A percentile compares a stretch with the other conserved stretches of the same genome.
These are phyloP conservation scores for Amphibalanus amphitrite DNA, from an alignment of 1,140 invertebrate species.

Conservation along the genomic window DNA sequence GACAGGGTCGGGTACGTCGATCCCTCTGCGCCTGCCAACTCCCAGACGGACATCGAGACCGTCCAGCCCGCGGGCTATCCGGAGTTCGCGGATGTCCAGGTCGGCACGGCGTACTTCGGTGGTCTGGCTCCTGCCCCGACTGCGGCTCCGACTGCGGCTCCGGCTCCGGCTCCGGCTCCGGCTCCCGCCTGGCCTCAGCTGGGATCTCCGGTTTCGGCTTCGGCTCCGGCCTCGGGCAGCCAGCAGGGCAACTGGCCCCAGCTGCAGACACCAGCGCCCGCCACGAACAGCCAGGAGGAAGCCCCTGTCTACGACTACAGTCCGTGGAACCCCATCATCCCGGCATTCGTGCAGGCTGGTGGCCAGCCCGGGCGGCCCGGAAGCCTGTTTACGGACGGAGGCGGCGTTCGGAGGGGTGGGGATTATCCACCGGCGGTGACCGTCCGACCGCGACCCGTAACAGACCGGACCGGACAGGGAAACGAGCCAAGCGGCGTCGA, in stretches of 20 bases:
- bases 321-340: constrained; percentile 8
- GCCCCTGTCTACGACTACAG: not conserved
- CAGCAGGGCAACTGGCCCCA: no score
- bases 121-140: not conserved
- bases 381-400: not conserved
- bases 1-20: not conserved
- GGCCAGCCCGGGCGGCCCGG: no score
- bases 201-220: no score
- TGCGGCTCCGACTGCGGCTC: no score
- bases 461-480: no score
- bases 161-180: no score
- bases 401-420: no score
- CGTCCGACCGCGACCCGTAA: no score
- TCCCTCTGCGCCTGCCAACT: not conserved
- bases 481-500: no score
- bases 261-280: not conserved
- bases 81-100: not conserved
- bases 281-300: not conserved
- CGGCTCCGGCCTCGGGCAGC: no score
- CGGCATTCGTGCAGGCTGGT: not conserved
- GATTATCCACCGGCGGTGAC: not conserved
- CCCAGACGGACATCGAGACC: not conserved
- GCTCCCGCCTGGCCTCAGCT: no score
- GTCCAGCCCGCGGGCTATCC: no score
- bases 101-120: not conserved